Percentiles rank a stretch among this genome's conserved stretches.
Conservation (phyloP, 37 sponge, comb jelly and placozoan species). For the Dysidea cf. avara region DNA sequence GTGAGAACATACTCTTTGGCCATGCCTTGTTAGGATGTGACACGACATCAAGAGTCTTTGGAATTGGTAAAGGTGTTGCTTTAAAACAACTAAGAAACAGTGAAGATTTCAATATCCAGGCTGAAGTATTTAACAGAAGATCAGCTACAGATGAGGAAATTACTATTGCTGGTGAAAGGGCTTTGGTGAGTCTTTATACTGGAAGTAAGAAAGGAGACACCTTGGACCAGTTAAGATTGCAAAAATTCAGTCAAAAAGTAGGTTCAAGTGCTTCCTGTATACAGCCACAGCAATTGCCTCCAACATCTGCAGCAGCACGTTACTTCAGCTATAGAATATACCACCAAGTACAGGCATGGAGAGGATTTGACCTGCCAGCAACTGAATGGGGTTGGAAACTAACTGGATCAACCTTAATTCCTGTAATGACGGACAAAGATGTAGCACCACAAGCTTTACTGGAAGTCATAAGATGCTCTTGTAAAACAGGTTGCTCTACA, state of each 20-base stretch:
- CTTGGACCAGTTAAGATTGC: slow-evolving; percentile 23
- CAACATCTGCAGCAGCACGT: not conserved
- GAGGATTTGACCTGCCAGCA: not conserved
- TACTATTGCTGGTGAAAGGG: no score
- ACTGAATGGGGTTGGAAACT: not conserved
- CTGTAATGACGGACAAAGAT: not conserved
- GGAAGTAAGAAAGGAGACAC: not conserved
- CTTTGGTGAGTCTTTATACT: slow-evolving; percentile 2
- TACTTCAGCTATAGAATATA: slow-evolving; percentile 2
- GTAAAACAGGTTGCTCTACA: slow-evolving; percentile 7
- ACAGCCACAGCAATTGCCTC: not conserved
- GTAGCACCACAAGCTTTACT: no score
- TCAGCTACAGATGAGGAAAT: no score
- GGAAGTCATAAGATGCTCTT: no score
- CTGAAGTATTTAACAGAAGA: no score
- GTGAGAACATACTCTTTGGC: slow-evolving; percentile 38
- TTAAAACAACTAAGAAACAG: no score
- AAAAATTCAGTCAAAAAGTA: not conserved
- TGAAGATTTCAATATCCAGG: no score
- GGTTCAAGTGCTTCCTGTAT: slow-evolving; percentile 12
- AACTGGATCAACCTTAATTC: not conserved
- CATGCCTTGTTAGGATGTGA: slow-evolving; percentile 36
- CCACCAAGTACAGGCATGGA: slow-evolving; percentile 7
- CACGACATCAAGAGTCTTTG: slow-evolving; percentile 10
- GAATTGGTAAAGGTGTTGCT: slow-evolving; percentile 5